Conservation (phyloP, 1,140 invertebrate genomes). For the Pinna nobilis region DNA sequence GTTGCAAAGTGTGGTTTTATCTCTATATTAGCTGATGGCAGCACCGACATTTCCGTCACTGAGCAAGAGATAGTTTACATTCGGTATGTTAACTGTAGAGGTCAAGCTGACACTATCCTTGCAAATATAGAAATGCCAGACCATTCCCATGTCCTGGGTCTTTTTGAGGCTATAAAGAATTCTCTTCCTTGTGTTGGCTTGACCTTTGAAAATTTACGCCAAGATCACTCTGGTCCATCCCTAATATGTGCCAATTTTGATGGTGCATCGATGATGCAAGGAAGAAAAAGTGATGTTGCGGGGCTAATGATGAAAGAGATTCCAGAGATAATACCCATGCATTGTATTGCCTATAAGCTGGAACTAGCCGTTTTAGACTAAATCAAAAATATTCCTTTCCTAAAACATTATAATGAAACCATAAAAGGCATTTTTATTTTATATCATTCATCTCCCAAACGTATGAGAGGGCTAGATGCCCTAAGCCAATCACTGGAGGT, state of each 20-base stretch:
- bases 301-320: slow-evolving; percentile 4
- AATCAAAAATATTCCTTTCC: slow-evolving; percentile 11
- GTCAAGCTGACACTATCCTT: not conserved
- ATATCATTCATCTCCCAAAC: slow-evolving; percentile 12
- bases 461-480: slow-evolving; percentile 4
- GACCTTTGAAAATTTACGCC: not conserved
- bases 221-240: not conserved
- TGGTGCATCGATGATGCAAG: slow-evolving; percentile 22
- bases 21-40: slow-evolving; percentile 11
- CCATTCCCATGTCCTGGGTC: not conserved
- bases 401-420: slow-evolving; percentile 18
- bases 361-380: slow-evolving; percentile 20
- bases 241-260: slow-evolving; percentile 23
- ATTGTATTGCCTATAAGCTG: slow-evolving; percentile 24
- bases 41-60: not conserved
- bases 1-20: too few species aligned
- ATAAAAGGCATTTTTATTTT: slow-evolving; percentile 16
- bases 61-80: slow-evolving; percentile 13
- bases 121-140: not conserved
- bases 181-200: not conserved
- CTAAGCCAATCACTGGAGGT: slow-evolving; percentile 2
- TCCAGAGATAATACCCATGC: slow-evolving; percentile 12
- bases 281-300: slow-evolving; percentile 10
- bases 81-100: not conserved
- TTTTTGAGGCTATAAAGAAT: not conserved